A percentile compares a stretch with the other conserved stretches of the same genome.
Conservation (phyloP, 2,888 invertebrate genomes). For the Acleris sparsana region DNA sequence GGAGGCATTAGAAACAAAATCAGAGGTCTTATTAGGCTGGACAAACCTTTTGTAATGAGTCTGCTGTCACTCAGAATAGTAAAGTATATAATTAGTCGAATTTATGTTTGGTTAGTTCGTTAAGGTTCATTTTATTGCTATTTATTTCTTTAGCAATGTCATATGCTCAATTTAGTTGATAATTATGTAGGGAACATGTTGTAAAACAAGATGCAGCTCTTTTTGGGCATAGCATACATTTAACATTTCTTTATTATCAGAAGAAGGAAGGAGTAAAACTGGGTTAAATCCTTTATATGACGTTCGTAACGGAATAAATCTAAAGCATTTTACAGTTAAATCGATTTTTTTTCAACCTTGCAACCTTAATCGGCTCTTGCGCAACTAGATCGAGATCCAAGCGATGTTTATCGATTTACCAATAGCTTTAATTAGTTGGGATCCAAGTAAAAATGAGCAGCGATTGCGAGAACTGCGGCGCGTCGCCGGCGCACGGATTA, state of each 20-base stretch:
- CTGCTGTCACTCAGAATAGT: constrained; percentile 21
- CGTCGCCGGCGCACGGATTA: constrained; percentile 6
- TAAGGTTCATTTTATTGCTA: constrained; percentile 4
- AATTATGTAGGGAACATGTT: background rate
- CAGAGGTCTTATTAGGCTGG: constrained; percentile 18
- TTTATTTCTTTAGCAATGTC: background rate
- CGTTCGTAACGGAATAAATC: too few relatives aligned
- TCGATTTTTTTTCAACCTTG: constrained; percentile 1
- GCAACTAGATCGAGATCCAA: constrained; percentile 44
- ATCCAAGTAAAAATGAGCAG: constrained; percentile 53
- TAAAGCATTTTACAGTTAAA: background rate
- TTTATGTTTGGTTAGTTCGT: constrained; percentile 13
- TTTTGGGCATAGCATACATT: too few relatives aligned
- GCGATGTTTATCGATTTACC: constrained; percentile 49
- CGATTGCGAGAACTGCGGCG: constrained; percentile 39
- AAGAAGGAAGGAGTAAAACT: too few relatives aligned
- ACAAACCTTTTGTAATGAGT: constrained; percentile 12
- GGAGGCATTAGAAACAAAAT: constrained; percentile 12
- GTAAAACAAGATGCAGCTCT: too few relatives aligned
- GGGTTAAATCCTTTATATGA: too few relatives aligned
- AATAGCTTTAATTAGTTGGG: constrained; percentile 67
- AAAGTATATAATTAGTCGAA: constrained; percentile 23
- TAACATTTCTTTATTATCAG: too few relatives aligned
- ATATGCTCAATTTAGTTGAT: background rate
- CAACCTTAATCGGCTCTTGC: constrained; percentile 11